phyloP scores from a whole-genome alignment of 2,888 invertebrate genomes.

The Morpho deidamia region DNA sequence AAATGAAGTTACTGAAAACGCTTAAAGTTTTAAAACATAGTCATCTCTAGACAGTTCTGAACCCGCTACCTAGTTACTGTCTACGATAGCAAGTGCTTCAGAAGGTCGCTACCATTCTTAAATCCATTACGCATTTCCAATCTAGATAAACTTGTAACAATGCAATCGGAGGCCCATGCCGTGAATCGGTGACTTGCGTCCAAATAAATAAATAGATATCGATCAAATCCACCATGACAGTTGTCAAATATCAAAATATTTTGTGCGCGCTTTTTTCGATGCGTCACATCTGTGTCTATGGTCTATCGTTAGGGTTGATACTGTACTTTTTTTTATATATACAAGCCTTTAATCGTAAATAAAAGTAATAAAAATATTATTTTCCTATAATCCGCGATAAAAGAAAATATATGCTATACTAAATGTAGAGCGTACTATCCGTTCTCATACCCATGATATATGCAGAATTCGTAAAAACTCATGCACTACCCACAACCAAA shows the following conservation, averaged over 20 bases:
- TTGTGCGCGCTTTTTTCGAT: conserved; percentile 63
- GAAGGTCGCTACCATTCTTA: conserved; percentile 5
- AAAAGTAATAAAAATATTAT: no score
- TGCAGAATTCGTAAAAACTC: no score
- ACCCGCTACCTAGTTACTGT: no score
- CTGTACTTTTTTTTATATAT: background rate
- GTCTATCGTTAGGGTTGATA: conserved; percentile 50
- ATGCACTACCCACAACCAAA: no score
- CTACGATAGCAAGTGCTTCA: background rate
- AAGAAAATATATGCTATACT: no score
- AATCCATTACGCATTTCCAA: conserved; percentile 12
- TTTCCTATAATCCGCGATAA: no score
- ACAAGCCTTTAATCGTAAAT: no score
- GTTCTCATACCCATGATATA: no score
- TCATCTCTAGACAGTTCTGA: background rate
- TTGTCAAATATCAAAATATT: conserved; percentile 76
- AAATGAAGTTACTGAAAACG: no score
- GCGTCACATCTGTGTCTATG: conserved; percentile 28
- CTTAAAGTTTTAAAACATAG: no score
- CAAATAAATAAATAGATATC: conserved; percentile 59
- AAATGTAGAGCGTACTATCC: no score
- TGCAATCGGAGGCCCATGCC: conserved; percentile 2
- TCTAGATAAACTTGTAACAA: conserved; percentile 7
- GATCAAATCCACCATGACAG: conserved; percentile 63
- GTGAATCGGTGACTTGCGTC: conserved; percentile 31